phyloP scores from a whole-genome alignment of 2,888 invertebrate genomes.

The Podotricha telesiphe region DNA sequence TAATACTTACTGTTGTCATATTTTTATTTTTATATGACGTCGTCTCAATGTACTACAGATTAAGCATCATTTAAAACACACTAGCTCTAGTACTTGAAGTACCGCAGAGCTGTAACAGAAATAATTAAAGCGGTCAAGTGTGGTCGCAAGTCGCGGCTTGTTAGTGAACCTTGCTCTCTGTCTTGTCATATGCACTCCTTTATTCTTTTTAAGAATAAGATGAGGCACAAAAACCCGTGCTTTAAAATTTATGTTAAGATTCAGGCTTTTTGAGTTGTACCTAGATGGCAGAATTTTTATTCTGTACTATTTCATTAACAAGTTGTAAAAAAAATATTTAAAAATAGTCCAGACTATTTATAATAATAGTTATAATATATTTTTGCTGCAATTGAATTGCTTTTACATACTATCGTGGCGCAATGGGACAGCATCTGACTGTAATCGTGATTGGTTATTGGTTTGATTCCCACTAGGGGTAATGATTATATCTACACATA shows the following conservation, averaged over 20 bases:
- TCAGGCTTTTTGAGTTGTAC: background rate
- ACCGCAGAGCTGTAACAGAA: conserved; percentile 40
- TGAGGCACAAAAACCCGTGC: background rate
- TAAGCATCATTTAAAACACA: conserved; percentile 31
- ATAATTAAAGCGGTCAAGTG: conserved; percentile 45
- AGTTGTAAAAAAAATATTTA: too few species aligned
- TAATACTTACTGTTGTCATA: too few species aligned
- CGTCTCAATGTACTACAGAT: conserved; percentile 17
- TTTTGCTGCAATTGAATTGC: too few species aligned
- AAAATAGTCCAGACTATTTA: too few species aligned
- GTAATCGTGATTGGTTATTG: too few species aligned
- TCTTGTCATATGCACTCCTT: conserved; percentile 24
- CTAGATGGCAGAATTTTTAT: background rate
- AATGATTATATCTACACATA: too few species aligned
- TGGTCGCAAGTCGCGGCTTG: conserved; percentile 40
- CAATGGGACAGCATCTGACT: too few species aligned
- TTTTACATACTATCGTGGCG: too few species aligned
- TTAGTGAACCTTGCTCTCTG: conserved; percentile 33
- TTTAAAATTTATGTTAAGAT: background rate
- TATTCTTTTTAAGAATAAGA: conserved; percentile 14
- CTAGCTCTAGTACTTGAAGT: conserved; percentile 34
- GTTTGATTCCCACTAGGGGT: too few species aligned
- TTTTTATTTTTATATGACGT: background rate
- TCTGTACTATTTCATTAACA: background rate
- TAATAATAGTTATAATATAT: too few species aligned